Conservation (phyloP, 1,140 invertebrate genomes). For the Meloidogyne hapla region DNA sequence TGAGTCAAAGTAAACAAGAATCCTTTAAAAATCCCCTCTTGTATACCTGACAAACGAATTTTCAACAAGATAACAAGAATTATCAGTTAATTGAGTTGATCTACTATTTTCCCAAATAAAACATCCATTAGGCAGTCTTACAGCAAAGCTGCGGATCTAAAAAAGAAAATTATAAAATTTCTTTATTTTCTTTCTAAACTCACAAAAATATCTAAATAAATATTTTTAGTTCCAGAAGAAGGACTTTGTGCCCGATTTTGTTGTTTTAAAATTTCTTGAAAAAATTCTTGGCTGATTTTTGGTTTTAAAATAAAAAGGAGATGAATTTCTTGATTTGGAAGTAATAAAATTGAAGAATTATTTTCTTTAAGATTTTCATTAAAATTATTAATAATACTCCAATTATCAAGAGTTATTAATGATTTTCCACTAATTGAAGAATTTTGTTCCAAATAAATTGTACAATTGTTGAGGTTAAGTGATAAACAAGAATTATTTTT, state of each 20-base stretch:
- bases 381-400: neutral
- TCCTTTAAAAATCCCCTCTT: too few relatives aligned
- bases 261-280: neutral
- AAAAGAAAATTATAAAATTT: neutral
- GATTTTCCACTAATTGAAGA: neutral
- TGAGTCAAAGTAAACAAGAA: too few relatives aligned
- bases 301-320: neutral
- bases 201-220: slow-evolving; percentile 2
- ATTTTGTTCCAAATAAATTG: slow-evolving; percentile 14
- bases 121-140: neutral
- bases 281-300: neutral
- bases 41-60: neutral
- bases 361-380: neutral
- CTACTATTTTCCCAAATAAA: neutral
- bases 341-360: neutral
- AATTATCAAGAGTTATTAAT: neutral
- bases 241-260: neutral
- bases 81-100: neutral
- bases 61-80: neutral
- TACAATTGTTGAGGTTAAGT: neutral
- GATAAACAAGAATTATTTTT: slow-evolving; percentile 8
- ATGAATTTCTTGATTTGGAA: neutral
- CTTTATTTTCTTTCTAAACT: neutral
- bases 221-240: neutral
- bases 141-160: neutral